Evolutionary conservation across 1,140 invertebrate genomes (phyloP).

Genomic region (Propsilocerus akamusi): DNA sequence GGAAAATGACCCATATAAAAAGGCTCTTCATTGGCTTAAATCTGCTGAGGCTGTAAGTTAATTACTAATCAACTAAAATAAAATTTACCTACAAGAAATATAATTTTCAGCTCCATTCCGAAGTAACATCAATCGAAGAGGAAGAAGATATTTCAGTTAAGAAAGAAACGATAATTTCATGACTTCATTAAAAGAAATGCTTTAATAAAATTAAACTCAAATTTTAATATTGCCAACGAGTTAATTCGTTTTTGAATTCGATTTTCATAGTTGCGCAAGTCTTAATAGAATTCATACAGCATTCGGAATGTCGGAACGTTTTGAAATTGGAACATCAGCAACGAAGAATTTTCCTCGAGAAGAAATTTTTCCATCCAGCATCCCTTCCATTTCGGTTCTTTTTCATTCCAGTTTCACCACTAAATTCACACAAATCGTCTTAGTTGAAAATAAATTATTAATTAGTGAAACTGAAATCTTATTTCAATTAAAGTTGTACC

Average conservation of each 20-base stretch:
- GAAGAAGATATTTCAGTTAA: background rate
- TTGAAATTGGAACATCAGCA: too few relatives aligned
- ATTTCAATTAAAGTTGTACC: background rate
- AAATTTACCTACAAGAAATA: background rate
- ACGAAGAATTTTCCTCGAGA: too few relatives aligned
- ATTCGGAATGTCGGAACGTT: too few relatives aligned
- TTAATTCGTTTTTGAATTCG: too few relatives aligned
- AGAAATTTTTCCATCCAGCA: background rate
- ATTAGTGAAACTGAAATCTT: background rate
- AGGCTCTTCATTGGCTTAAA: constrained; percentile 48
- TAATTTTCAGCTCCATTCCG: background rate
- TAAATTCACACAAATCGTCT: background rate
- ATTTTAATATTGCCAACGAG: too few relatives aligned
- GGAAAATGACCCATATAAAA: constrained; percentile 38
- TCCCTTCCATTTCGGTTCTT: background rate
- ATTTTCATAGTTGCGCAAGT: too few relatives aligned
- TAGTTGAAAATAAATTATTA: background rate
- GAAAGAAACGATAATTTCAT: background rate
- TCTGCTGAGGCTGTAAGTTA: constrained; percentile 44
- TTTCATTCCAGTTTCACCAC: constrained; percentile 2
- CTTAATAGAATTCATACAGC: too few relatives aligned
- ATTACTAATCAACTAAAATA: background rate
- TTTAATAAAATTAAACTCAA: too few relatives aligned
- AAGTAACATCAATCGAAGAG: background rate
- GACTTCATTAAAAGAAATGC: too few relatives aligned